These are phyloP conservation scores for Drosophila persimilis DNA, from an alignment of 1,140 invertebrate genomes.

Conservation along the genomic window DNA sequence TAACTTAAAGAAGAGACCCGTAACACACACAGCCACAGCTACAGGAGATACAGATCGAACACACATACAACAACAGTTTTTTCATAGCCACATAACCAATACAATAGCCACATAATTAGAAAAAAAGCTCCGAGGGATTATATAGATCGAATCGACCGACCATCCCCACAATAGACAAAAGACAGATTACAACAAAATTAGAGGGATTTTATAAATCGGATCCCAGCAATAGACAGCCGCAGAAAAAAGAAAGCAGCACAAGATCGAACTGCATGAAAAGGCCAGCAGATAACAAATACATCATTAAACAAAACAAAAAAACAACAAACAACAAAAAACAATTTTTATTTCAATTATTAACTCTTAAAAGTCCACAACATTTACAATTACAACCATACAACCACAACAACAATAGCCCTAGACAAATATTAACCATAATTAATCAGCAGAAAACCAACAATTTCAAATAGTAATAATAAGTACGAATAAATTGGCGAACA, in stretches of 20 bases:
- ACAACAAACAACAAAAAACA: conserved; percentile 52
- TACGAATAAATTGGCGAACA: conserved; percentile 55
- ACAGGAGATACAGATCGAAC: conserved; percentile 15
- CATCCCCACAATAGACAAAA: conserved; percentile 65
- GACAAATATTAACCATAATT: conserved; percentile 72
- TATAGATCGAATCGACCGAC: conserved; percentile 17
- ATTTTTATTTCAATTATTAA: conserved; percentile 81
- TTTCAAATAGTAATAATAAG: conserved; percentile 67
- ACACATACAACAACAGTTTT: conserved; percentile 49
- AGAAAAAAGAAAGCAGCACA: conserved; percentile 71
- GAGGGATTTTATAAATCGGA: conserved; percentile 2
- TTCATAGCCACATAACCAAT: conserved; percentile 71
- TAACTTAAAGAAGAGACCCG: conserved; percentile 58
- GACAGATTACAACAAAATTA: conserved; percentile 22
- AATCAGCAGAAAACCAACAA: conserved; percentile 53
- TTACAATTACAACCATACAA: conserved; percentile 55
- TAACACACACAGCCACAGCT: conserved; percentile 11
- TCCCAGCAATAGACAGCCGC: conserved; percentile 24
- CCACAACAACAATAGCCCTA: conserved; percentile 69
- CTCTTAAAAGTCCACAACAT: conserved; percentile 48
- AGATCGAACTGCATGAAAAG: conserved; percentile 53
- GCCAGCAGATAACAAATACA: conserved; percentile 31
- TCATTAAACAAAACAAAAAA: conserved; percentile 8
- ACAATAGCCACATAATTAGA: conserved; percentile 75
- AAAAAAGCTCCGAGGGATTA: not conserved